Evolutionary conservation across 2,113 vertebrate species (phyloP), one percentile per base, ranked within the genome.

Genomic region (Columbina picui): DNA sequence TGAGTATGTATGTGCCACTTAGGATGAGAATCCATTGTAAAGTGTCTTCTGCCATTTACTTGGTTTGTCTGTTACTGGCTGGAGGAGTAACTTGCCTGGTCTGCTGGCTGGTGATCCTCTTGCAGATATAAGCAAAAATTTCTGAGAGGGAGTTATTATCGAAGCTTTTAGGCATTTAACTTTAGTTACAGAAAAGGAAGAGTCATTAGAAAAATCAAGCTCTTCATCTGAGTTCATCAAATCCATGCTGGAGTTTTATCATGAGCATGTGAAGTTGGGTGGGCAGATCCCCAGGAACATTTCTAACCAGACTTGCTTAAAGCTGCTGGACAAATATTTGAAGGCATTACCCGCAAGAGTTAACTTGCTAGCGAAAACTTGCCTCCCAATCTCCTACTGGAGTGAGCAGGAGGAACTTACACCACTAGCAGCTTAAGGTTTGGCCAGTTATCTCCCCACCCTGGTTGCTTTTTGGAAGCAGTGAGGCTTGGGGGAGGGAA

Each of bases 301-400:
- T 86, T 73, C 32, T 49, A 74, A 57, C 17, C 13, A 68, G 43
- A 34, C 2, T 0, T 14, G 6, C 29, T 74, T 83, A 38, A 84
- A 95, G 69, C 84, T 90, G 64, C 38, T 73, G 29, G 71, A 50
- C 39, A 93, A 84, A 67, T 68, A 23, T 29, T 56, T 80, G 50
- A 80, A 80, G 47, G 59, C 41, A 20, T 70, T 65, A 55, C 14
- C 15, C 74, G 50, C 38, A 71, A 63, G 87, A 94, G 87, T 92
- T 91, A 55, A 87, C 93, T 93, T 87, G 26, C 55, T 93, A 38
- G 59, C 3, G 26, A 78, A 94, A 89, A 69, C 29, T 95, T 93
- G 18, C 34, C 52, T 86, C 68, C 39, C 0, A 16, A 38, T 50
- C 52, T 81, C 22, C 47, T 63, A 10, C 91, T 89, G 65, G 56